phyloP scores from a whole-genome alignment of 2,113 vertebrate species.

The Chrysemys picta region DNA sequence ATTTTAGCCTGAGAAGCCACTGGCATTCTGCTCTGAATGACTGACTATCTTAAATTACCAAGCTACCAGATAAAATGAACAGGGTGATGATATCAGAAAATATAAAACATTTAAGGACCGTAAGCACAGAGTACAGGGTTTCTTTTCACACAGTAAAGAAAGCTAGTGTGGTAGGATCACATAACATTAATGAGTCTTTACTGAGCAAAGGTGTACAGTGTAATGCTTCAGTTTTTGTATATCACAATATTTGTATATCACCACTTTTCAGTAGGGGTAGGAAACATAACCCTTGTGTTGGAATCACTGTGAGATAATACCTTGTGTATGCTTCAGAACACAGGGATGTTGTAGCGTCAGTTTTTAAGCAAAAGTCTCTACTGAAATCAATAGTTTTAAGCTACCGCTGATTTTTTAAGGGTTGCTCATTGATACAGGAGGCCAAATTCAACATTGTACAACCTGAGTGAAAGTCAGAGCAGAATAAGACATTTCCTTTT shows the following conservation, averaged over 20 bases:
- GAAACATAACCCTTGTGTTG: background rate
- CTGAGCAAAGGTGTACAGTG: background rate
- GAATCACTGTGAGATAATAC: too few species aligned
- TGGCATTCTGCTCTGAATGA: fast-evolving
- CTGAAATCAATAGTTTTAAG: background rate
- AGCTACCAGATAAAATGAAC: background rate
- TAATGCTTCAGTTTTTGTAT: background rate
- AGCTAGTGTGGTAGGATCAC: background rate
- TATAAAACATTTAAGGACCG: background rate
- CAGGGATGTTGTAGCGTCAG: background rate
- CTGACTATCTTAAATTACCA: conserved; percentile 1
- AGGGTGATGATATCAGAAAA: conserved; percentile 3
- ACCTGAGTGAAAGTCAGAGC: background rate
- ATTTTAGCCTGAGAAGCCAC: conserved; percentile 36
- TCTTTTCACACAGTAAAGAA: background rate
- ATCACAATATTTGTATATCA: background rate
- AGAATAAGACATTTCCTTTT: background rate
- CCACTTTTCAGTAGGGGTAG: background rate
- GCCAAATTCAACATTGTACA: background rate
- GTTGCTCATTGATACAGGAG: background rate
- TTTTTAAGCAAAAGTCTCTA: background rate
- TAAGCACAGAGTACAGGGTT: background rate
- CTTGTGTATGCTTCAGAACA: background rate
- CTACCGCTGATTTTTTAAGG: background rate
- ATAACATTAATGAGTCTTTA: background rate